phyloP scores from a whole-genome alignment of 2,113 vertebrate genomes.

The Uropsilus gracilis region DNA sequence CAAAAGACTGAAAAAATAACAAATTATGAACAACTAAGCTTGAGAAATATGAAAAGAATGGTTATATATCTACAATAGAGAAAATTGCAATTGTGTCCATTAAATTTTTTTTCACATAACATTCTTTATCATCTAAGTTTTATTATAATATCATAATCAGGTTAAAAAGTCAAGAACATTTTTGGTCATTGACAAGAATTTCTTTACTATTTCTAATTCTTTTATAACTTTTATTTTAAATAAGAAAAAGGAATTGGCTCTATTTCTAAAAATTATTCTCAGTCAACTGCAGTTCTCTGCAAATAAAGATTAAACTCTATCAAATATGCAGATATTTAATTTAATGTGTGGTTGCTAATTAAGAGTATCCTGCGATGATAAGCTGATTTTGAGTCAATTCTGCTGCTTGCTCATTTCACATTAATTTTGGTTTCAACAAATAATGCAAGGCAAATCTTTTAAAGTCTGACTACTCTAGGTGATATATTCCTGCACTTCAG shows the following conservation, averaged over 20 bases:
- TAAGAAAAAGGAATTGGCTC: not conserved
- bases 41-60: not conserved
- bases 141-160: not conserved
- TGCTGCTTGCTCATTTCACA: not conserved
- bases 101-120: not conserved
- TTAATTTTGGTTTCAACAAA: not conserved
- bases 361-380: not conserved
- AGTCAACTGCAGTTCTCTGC: not conserved
- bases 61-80: not conserved
- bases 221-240: slow-evolving; percentile 27
- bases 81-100: not conserved
- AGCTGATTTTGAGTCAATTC: not conserved
- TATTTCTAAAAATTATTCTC: not conserved
- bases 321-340: slow-evolving; percentile 32
- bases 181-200: not conserved
- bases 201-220: not conserved
- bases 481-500: not conserved
- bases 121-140: not conserved
- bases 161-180: not conserved
- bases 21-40: slow-evolving; percentile 48
- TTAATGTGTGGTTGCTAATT: not conserved
- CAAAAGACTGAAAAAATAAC: slow-evolving; percentile 42
- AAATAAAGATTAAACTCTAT: no score
- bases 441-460: not conserved
- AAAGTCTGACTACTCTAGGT: not conserved